Base-by-base conservation (phyloP, 1,140 invertebrate genomes). In the Lysiphlebus fabarum region DNA sequence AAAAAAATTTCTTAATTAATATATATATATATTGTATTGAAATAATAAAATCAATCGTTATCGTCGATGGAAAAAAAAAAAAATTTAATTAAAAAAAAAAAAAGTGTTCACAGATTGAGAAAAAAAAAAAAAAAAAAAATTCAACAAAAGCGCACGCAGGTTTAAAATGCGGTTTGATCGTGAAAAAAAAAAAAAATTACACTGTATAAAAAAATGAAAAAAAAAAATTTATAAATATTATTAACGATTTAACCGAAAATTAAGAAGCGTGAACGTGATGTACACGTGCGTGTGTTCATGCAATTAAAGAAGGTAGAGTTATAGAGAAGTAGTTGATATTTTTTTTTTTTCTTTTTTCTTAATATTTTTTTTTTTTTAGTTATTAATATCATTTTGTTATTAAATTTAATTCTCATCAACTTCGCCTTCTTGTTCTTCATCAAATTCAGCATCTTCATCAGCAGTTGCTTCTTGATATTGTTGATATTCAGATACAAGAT, bases 401-500 rank as follows among this genome's bases (percentile, higher is more conserved):
- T 57, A 40, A 61, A 50, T 68, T 71, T 80, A 81, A 58, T 76
- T 80, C 53, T 81, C 80, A 53, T 86, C 85, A 62, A 86, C 84
- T 53, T 84, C 83, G 50, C 81, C 86, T 68, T 88, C 87, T 62
- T 84, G 85, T 72, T 90, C 88, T 67, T 89, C 87, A 67, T 91
- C 89, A 68, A 90, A 89, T 69, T 90, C 89, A 7, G 85, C 87
- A 63, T 91, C 89, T 60, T 91, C 89, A 66, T 91, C 89, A 36
- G 87, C 88, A 9, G 88, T 90, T 33, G 90, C 90, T 68, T 91
- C 93, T 72, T 95, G 92, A 78, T 96, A 96, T 75, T 95, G 92
- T 73, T 95, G 93, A 75, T 95, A 95, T 70, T 91, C 89, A 2
- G 90, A 91, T 9, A 95, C 88, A 70, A 95, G 76, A 74, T 95